These are phyloP conservation scores for Gulo gulo DNA, from an alignment of 2,113 vertebrate genomes.

Conservation along the genomic window DNA sequence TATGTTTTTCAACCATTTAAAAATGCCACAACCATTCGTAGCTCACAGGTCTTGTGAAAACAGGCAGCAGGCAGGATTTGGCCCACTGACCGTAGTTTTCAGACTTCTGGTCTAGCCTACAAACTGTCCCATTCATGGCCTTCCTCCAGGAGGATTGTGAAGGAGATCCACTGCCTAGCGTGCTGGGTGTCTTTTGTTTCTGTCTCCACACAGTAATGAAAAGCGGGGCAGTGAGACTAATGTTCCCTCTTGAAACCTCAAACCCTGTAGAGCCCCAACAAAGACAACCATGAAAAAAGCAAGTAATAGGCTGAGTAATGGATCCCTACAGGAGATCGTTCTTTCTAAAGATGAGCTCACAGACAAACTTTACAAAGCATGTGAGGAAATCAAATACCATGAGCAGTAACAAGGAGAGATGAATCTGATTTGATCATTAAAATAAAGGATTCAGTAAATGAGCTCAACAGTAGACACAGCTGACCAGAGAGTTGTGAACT, in stretches of 20 bases:
- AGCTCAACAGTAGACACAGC: not conserved
- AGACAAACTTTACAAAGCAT: not conserved
- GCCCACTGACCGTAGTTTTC: not conserved
- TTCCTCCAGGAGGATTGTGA: not conserved
- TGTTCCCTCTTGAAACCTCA: not conserved
- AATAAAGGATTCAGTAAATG: not conserved
- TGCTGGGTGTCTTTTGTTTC: not conserved
- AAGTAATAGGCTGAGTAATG: not conserved
- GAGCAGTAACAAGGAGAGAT: not conserved
- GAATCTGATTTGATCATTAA: constrained; percentile 1
- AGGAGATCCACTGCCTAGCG: not conserved
- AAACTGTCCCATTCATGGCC: not conserved
- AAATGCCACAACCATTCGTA: not conserved
- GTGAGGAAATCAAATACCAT: not conserved
- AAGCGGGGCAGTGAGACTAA: not conserved
- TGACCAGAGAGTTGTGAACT: not conserved
- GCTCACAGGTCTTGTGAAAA: not conserved
- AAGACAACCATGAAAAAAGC: not conserved
- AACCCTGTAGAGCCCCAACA: not conserved
- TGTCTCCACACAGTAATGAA: not conserved
- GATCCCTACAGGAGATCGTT: not conserved
- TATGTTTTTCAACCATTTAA: not conserved
- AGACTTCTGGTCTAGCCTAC: not conserved
- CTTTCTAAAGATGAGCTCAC: constrained; percentile 13
- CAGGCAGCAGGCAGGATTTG: not conserved